A percentile compares a stretch with the other conserved stretches of the same genome.
phyloP scores from a whole-genome alignment of 2,797 vertebrate genomes.

The Nothura maculosa region DNA sequence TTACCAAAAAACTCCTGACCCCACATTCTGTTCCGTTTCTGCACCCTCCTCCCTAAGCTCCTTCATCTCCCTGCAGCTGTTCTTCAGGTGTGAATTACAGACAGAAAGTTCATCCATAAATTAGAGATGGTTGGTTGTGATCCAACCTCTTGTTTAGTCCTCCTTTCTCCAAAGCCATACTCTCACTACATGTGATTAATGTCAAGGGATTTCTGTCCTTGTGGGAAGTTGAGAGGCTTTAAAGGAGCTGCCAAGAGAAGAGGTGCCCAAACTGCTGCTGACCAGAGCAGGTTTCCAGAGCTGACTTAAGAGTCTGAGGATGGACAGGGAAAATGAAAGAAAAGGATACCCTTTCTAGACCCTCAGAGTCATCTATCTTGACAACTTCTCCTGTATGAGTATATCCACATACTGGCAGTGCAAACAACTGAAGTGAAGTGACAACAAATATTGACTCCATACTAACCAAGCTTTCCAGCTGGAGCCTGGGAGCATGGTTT shows the following conservation, averaged over 20 bases:
- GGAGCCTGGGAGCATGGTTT: not conserved
- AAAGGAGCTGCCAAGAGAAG: not conserved
- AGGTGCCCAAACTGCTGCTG: not conserved
- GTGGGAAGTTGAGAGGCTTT: not conserved
- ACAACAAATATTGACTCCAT: not conserved
- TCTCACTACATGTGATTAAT: not conserved
- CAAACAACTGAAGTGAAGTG: not conserved
- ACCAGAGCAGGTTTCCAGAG: not conserved
- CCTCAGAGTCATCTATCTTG: fast-evolving
- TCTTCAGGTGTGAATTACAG: not conserved
- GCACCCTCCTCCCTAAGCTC: not conserved
- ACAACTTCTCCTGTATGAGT: not conserved
- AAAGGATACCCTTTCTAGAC: not conserved
- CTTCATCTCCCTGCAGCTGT: not conserved
- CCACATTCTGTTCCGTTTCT: not conserved
- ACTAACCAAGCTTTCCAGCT: not conserved
- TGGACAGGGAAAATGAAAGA: not conserved
- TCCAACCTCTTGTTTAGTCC: not conserved
- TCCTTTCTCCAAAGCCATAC: not conserved
- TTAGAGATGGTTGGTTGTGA: not conserved
- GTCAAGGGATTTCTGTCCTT: not conserved
- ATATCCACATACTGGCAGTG: not conserved
- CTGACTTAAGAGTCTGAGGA: not conserved
- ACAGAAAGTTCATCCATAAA: not conserved
- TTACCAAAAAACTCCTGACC: not conserved